Evolutionary conservation across 1,140 invertebrate genomes (phyloP).

Genomic region (Saccostrea glomerata): DNA sequence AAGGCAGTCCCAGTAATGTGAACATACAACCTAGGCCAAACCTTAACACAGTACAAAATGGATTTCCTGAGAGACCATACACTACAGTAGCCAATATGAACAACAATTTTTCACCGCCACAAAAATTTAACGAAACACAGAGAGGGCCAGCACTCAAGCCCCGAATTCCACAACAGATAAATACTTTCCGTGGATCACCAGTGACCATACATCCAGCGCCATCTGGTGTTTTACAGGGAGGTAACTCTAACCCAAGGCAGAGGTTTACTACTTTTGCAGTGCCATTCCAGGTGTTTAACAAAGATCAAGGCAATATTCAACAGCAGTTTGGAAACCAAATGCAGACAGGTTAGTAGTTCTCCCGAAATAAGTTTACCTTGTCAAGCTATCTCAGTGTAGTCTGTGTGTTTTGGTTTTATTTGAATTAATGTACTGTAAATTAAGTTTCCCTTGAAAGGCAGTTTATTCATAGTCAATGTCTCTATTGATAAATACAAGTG

Average conservation of each 20-base stretch:
- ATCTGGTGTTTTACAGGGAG: conserved; percentile 21
- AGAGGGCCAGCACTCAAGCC: conserved; percentile 2
- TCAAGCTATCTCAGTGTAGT: not conserved
- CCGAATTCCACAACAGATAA: conserved; percentile 21
- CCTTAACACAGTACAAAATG: conserved; percentile 8
- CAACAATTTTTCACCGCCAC: conserved; percentile 11
- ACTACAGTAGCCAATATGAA: conserved; percentile 4
- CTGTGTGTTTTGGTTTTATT: conserved; percentile 12
- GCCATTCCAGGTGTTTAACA: conserved; percentile 27
- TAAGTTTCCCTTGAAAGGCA: no score
- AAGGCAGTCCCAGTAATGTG: conserved; percentile 31
- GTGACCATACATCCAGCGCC: conserved; percentile 24
- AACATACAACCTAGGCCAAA: not conserved
- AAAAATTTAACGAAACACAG: conserved; percentile 15
- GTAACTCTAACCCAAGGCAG: conserved; percentile 13
- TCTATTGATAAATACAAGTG: no score
- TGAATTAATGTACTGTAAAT: not conserved
- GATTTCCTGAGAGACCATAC: not conserved
- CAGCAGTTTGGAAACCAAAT: conserved; percentile 25
- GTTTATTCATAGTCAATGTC: no score
- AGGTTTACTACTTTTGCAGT: conserved; percentile 2
- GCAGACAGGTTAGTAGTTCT: not conserved
- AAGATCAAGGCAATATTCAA: conserved; percentile 15
- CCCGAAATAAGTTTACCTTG: not conserved
- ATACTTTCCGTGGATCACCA: conserved; percentile 23